Evolutionary conservation across 2,797 vertebrate species (phyloP).

Genomic region (Arnoldichthys spilopterus): DNA sequence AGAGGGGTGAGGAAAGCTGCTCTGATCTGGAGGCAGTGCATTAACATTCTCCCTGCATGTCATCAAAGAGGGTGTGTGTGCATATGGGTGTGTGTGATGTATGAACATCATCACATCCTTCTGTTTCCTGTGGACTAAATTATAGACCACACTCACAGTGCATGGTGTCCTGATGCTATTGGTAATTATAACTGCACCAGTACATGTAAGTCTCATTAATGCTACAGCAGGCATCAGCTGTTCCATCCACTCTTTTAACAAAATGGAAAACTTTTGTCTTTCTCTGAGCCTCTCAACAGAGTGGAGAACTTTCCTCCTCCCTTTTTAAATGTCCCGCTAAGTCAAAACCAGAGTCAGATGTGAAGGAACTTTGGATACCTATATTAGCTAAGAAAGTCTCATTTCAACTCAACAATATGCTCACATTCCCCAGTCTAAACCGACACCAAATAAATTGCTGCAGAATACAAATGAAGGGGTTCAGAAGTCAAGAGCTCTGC

Average conservation of each 20-base stretch:
- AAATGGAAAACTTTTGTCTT: neutral
- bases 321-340: constrained; percentile 51
- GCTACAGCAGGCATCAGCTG: neutral
- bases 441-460: constrained; percentile 67
- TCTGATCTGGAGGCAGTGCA: constrained; percentile 73
- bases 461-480: constrained; percentile 76
- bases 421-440: constrained; percentile 72
- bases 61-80: constrained; percentile 59
- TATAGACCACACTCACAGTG: constrained; percentile 1
- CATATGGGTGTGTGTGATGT: constrained; percentile 35
- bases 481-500: constrained; percentile 69
- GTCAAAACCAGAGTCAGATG: constrained; percentile 56
- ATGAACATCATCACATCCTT: constrained; percentile 22
- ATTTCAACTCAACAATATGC: constrained; percentile 66
- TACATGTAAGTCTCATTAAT: constrained; percentile 6
- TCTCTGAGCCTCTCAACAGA: neutral
- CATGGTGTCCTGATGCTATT: constrained; percentile 12
- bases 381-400: constrained; percentile 62
- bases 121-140: constrained; percentile 33
- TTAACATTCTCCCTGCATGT: constrained; percentile 70
- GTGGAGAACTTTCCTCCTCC: neutral
- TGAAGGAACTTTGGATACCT: constrained; percentile 63
- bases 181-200: neutral
- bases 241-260: neutral
- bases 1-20: constrained; percentile 65